Evolutionary conservation across 2,113 vertebrate species (phyloP).

Genomic region (Caloenas nicobarica): DNA sequence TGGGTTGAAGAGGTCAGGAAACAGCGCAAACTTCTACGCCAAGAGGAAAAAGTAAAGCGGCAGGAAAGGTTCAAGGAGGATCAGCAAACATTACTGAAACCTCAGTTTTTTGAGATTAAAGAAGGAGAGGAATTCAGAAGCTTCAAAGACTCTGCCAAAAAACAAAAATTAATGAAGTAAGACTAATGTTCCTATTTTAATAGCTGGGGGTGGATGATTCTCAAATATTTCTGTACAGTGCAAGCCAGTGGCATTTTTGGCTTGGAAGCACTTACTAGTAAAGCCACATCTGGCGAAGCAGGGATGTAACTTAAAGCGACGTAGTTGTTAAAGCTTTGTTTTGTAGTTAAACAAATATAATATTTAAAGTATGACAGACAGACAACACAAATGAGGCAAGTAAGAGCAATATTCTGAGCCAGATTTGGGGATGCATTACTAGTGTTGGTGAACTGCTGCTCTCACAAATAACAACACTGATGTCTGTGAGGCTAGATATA

Average conservation of each 20-base stretch:
- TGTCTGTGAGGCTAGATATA: background rate
- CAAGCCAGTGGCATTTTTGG: background rate
- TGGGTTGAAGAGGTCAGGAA: slow-evolving; percentile 98
- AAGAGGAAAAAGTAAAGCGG: slow-evolving; percentile 82
- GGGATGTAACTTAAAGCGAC: background rate
- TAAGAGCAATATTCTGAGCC: background rate
- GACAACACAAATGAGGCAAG: background rate
- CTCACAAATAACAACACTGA: background rate
- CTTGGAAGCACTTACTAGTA: background rate
- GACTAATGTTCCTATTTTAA: slow-evolving; percentile 50
- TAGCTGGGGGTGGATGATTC: background rate
- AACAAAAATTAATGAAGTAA: slow-evolving; percentile 94
- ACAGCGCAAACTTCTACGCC: slow-evolving; percentile 86
- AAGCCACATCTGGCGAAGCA: background rate
- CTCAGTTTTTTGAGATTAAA: slow-evolving; percentile 98
- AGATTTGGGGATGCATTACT: background rate
- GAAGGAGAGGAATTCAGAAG: slow-evolving; percentile 94
- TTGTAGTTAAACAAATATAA: background rate
- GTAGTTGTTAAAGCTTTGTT: background rate
- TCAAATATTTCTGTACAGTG: background rate
- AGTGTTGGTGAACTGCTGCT: background rate
- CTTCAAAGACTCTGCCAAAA: slow-evolving; percentile 86
- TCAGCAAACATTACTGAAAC: slow-evolving; percentile 85
- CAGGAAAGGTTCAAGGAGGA: slow-evolving; percentile 82
- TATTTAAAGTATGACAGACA: background rate